Conservation (phyloP, 1,140 invertebrate species). For the Drosophila virilis region DNA sequence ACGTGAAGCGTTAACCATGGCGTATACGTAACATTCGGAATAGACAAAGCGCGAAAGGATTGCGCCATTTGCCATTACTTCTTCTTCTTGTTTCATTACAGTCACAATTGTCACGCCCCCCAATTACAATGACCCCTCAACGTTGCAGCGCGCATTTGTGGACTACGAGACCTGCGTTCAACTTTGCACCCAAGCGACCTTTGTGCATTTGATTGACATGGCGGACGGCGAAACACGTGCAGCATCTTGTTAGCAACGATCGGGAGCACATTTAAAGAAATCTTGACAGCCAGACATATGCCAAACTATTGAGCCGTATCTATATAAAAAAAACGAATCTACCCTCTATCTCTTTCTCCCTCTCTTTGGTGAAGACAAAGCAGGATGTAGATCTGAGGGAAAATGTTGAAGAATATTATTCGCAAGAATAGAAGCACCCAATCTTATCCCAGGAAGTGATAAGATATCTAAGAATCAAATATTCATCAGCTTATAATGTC, state of each 20-base stretch:
- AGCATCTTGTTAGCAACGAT: neutral
- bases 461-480: no score
- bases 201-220: neutral
- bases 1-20: conserved; percentile 23
- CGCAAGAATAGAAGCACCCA: no score
- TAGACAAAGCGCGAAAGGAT: neutral
- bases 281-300: neutral
- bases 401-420: no score
- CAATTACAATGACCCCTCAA: conserved; percentile 8
- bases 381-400: no score
- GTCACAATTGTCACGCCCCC: conserved; percentile 18
- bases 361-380: no score
- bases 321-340: no score
- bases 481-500: no score
- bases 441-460: no score
- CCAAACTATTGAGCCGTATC: neutral
- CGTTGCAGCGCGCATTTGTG: neutral
- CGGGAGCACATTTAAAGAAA: neutral
- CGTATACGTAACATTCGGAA: conserved; percentile 66
- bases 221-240: neutral
- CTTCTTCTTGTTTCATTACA: conserved; percentile 6
- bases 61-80: conserved; percentile 32
- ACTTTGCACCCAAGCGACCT: neutral
- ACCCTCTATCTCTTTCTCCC: no score
- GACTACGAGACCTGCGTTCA: neutral